These are phyloP conservation scores for Proteles cristata DNA, from an alignment of 2,113 vertebrate genomes.

Conservation along the genomic window DNA sequence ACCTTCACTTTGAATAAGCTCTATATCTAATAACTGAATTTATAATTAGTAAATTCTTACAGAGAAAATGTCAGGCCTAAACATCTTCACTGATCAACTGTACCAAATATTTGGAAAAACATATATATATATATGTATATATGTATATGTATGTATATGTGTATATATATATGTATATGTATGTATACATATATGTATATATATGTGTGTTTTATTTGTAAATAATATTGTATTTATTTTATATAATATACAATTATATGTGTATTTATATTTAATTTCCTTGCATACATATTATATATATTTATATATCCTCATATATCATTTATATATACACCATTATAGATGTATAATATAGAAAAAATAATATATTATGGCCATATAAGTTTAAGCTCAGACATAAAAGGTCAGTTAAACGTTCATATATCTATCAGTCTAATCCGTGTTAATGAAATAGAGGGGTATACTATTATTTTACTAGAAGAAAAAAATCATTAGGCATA, in stretches of 20 bases:
- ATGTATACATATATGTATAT: not conserved
- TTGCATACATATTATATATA: not conserved
- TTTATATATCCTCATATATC: not conserved
- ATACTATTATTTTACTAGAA: not conserved
- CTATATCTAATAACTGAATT: not conserved
- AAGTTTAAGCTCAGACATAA: not conserved
- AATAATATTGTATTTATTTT: not conserved
- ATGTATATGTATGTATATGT: too few species aligned
- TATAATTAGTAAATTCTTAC: not conserved
- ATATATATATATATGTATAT: not conserved
- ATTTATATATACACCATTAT: not conserved
- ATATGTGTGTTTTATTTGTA: not conserved
- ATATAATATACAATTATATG: not conserved
- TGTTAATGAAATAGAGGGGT: not conserved
- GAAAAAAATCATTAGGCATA: not conserved
- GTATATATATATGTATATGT: not conserved
- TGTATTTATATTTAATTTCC: not conserved
- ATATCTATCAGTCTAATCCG: not conserved
- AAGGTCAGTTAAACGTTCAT: not conserved
- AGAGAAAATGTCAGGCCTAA: not conserved
- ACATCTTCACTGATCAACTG: not conserved
- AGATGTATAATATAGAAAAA: not conserved
- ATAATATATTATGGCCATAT: not conserved
- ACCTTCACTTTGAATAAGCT: not conserved
- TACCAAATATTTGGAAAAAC: not conserved